Conservation (phyloP, 2,113 vertebrate species). For the Manacus vitellinus region DNA sequence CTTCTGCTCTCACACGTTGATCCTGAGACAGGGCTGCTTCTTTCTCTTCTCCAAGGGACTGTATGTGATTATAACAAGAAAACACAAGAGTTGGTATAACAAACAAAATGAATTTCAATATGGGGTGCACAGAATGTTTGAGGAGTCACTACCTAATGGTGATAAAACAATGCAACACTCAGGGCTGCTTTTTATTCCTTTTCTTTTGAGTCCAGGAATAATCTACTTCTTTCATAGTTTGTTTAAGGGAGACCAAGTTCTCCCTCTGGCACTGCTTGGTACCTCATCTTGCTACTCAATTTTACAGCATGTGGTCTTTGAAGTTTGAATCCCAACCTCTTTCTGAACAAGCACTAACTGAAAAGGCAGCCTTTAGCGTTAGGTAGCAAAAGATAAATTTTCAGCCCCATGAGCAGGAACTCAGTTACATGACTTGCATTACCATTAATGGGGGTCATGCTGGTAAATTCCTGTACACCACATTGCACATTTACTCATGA, state of each 20-base stretch:
- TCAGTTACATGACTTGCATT: conserved; percentile 43
- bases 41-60: not conserved
- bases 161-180: not conserved
- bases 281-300: not conserved
- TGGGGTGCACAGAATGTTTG: not conserved
- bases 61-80: not conserved
- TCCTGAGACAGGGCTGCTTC: not conserved
- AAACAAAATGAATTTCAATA: not conserved
- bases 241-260: not conserved
- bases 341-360: not conserved
- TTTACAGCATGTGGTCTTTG: conserved; percentile 54
- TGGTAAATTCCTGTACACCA: conserved; percentile 65
- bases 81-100: not conserved
- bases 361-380: conserved; percentile 26
- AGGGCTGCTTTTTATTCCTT: not conserved
- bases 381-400: conserved; percentile 27
- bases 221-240: not conserved
- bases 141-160: not conserved
- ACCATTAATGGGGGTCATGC: conserved; percentile 57
- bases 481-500: conserved; percentile 57
- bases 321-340: conserved; percentile 22
- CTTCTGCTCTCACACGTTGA: not conserved
- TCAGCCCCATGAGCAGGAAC: conserved; percentile 43
- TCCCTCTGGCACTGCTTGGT: not conserved
- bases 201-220: not conserved